Evolutionary conservation across 2,888 invertebrate species (phyloP), one percentile per base, ranked within the genome.

Genomic region (Torymus auratus): DNA sequence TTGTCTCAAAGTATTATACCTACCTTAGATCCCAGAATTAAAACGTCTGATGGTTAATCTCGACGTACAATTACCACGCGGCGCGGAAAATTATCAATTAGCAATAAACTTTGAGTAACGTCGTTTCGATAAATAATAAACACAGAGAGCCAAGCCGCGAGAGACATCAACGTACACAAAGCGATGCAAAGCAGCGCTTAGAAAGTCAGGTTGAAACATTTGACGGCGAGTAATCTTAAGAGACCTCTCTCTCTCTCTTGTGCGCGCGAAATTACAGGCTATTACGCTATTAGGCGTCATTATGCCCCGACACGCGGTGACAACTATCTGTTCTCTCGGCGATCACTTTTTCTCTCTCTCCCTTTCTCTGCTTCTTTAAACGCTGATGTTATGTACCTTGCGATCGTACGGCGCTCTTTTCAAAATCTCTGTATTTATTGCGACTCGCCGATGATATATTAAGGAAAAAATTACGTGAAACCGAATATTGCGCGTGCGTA

Each of bases 231-330:
- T 41, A 41, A 41, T 41, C 41, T 41, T 41, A 41, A 41, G 41
- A 41, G 41, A 41, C 41, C 41, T 7, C 41, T 41, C 7, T 41
- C 41, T 41, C 41, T 41, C 41, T 41, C 7, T 10, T 58, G 15
- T n/a, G 69, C 79, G 56, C 55, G 56, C 15, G 52, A 79, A 79
- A 79, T 79, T 79, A 74, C 61, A 79, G 69, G 74, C 74, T 50
- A 79, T 79, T 79, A 79, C 65, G 17, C 79, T 68, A 79, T 79
- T 17, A 68, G 28, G 68, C 55, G 72, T 67, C 61, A 55, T 61
- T 61, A 67, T 56, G 23, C 62, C n/a, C 41, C 50, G 14, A 15
- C 28, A 68, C 68, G 55, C 52, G 17, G 58, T 72, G 78, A 71
- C 67, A 71, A 71, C 78, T 20, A 41, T 55, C 23, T 62, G 41